Evolutionary conservation across 2,797 vertebrate genomes (phyloP), one percentile per base, ranked within the genome.

Genomic region (Sebastes matsubarae): DNA sequence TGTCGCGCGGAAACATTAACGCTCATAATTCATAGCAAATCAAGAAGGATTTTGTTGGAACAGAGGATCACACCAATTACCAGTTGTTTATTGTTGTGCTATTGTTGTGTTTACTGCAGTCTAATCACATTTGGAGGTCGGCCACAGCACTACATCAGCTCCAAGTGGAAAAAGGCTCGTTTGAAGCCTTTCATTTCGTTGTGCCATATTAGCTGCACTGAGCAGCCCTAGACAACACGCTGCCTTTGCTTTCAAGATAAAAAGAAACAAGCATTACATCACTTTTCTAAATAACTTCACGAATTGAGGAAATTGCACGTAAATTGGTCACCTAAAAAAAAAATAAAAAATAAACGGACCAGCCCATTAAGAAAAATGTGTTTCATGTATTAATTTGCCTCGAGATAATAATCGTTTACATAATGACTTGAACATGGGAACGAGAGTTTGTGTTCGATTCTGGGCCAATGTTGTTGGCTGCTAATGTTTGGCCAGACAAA

Each of bases 101-200:
- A 86, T 92, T 93, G 90, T 93, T 91, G 87, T 90, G 82, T 90
- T 93, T 88, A 88, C 84, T 78, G 87, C 84, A 90, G 85, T 93
- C 92, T 94, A 93, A 93, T 95, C 91, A 87, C 77, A 93, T 94
- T 93, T 93, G 90, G 92, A 95, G 93, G 95, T 95, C 90, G 85
- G 90, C 90, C 82, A 87, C 88, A 85, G 79, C 89, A 83, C 91
- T 90, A 81, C 92, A 92, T 94, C 91, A 94, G 88, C 92, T 93
- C 84, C 88, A 85, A 93, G 90, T 91, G 91, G 92, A 94, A 88
- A 89, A 88, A 89, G 81, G 83, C 88, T 87, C 80, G 84, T 95
- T 94, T 95, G 94, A 93, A 93, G 94, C 88, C 92, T 94, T 96
- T 96, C 87, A 93, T 96, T 95, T 93, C 63, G 88, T 91, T 85